Conservation (phyloP, 2,888 invertebrate species). For the Harpalus rubripes region DNA sequence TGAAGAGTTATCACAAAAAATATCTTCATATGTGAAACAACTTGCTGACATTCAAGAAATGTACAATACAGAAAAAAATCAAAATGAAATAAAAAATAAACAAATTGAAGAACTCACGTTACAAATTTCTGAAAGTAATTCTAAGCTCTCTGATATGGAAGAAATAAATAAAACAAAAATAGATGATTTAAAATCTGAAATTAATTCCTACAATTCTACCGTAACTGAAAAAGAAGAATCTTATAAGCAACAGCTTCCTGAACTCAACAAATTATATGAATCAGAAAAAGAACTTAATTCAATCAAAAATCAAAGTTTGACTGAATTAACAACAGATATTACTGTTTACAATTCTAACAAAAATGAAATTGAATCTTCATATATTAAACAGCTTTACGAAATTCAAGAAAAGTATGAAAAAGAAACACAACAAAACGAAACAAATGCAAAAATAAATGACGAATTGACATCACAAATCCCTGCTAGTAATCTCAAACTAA, state of each 20-base stretch:
- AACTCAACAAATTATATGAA: not conserved
- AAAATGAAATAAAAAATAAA: not conserved
- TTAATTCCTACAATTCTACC: not conserved
- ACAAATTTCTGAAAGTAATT: not conserved
- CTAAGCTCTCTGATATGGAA: not conserved
- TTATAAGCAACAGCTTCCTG: not conserved
- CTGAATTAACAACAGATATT: not conserved
- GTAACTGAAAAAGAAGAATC: not conserved
- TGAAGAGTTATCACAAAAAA: not conserved
- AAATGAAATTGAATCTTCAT: not conserved
- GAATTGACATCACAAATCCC: not conserved
- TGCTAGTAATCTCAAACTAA: not conserved
- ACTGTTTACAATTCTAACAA: not conserved
- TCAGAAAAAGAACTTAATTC: not conserved
- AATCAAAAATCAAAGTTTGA: not conserved
- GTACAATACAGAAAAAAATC: not conserved
- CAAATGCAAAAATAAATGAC: not conserved
- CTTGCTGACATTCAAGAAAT: not conserved
- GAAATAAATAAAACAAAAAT: constrained; percentile 10
- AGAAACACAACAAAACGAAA: not conserved
- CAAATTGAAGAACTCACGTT: not conserved
- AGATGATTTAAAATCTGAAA: not conserved
- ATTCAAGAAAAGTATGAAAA: not conserved
- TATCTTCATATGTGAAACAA: not conserved
- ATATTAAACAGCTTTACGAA: not conserved